Evolutionary conservation across 2,797 vertebrate genomes (phyloP).

Genomic region (Lepilemur ruficaudatus): DNA sequence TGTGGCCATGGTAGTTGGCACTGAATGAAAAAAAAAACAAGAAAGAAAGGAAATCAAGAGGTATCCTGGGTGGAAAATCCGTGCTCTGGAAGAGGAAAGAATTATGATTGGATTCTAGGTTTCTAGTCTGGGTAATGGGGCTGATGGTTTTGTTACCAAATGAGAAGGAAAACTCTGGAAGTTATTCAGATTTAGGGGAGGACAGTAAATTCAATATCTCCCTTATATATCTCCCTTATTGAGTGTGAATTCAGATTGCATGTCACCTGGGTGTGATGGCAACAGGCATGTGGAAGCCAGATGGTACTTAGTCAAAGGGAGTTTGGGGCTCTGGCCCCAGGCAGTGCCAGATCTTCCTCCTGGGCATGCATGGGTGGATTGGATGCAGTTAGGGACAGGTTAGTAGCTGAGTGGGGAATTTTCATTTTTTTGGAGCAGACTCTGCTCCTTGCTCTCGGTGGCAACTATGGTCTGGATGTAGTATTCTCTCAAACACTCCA

Average conservation of each 20-base stretch:
- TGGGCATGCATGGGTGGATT: fast-evolving
- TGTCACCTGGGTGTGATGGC: not conserved
- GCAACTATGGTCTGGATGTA: not conserved
- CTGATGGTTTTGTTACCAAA: not conserved
- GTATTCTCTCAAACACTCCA: not conserved
- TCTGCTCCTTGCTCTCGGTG: not conserved
- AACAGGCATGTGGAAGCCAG: not conserved
- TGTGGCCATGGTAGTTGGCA: not conserved
- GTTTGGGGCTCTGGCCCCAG: not conserved
- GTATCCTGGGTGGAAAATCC: not conserved
- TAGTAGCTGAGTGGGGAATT: not conserved
- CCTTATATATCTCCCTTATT: not conserved
- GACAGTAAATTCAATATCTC: not conserved
- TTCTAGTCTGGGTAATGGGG: not conserved
- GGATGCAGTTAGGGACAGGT: not conserved
- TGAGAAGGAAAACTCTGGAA: not conserved
- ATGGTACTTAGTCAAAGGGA: not conserved
- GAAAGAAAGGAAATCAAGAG: not conserved
- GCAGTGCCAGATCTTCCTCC: not conserved
- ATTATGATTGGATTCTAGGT: not conserved
- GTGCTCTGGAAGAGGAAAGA: not conserved
- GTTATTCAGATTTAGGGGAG: not conserved
- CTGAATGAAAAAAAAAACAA: not conserved
- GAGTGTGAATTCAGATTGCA: not conserved
- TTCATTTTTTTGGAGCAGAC: not conserved